Conservation (phyloP, 1,140 invertebrate species). For the Drosophila micromelanica region DNA sequence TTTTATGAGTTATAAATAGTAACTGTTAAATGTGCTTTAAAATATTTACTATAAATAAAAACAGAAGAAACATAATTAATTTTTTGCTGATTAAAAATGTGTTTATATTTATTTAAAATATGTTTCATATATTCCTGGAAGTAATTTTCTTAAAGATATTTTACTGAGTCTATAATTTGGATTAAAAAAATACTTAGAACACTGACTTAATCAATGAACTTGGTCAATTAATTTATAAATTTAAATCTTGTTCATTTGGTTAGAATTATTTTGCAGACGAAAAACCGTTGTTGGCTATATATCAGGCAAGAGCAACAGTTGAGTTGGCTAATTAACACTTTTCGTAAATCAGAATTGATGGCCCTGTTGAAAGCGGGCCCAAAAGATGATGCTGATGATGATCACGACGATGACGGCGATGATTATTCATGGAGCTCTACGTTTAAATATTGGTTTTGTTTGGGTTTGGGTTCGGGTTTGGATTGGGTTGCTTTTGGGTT, state of each 20-base stretch:
- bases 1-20: too few species aligned
- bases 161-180: too few species aligned
- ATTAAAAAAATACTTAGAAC: too few species aligned
- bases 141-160: too few species aligned
- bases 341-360: conserved; percentile 81
- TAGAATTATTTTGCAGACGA: conserved; percentile 1
- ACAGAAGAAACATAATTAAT: too few species aligned
- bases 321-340: conserved; percentile 76
- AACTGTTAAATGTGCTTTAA: too few species aligned
- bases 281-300: conserved; percentile 15
- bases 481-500: too few species aligned
- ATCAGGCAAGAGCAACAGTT: conserved; percentile 19
- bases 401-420: conserved; percentile 58
- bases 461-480: conserved; percentile 48
- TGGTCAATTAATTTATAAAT: conserved; percentile 22
- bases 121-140: too few species aligned
- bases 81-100: too few species aligned
- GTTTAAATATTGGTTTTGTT: conserved; percentile 81
- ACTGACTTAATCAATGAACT: too few species aligned
- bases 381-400: conserved; percentile 36
- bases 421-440: conserved; percentile 80
- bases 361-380: conserved; percentile 71
- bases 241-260: conserved; percentile 7
- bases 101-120: too few species aligned
- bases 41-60: too few species aligned